phyloP scores from a whole-genome alignment of 2,113 vertebrate species.

The Heliornis fulica region DNA sequence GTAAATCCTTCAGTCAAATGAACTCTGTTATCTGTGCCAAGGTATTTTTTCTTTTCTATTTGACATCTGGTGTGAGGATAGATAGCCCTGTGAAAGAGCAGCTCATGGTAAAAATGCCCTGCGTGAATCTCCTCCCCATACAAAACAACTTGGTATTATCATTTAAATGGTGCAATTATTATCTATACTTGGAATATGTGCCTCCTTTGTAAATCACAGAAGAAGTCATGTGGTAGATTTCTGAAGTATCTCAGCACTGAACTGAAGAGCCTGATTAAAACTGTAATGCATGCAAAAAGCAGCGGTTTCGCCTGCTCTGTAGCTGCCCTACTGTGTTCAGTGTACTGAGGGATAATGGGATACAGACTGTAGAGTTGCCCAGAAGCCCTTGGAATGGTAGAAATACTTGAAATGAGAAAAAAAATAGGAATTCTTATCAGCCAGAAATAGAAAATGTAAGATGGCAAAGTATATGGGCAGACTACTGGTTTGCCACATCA shows the following conservation, averaged over 20 bases:
- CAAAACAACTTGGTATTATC: conserved; percentile 63
- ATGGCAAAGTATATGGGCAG: neutral
- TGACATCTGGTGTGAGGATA: conserved; percentile 55
- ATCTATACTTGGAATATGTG: conserved; percentile 11
- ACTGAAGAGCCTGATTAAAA: conserved; percentile 31
- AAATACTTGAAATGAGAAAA: neutral
- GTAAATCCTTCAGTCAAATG: conserved; percentile 64
- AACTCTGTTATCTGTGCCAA: conserved; percentile 33
- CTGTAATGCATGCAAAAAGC: neutral
- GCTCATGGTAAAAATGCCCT: neutral
- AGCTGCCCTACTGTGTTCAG: neutral
- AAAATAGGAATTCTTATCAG: neutral
- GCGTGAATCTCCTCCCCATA: neutral
- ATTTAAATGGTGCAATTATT: conserved; percentile 61
- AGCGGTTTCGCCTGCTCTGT: neutral
- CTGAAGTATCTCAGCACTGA: conserved; percentile 8
- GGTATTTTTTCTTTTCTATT: conserved; percentile 11
- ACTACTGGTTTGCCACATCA: neutral
- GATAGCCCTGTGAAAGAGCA: neutral
- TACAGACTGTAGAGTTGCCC: neutral
- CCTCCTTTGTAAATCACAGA: conserved; percentile 24
- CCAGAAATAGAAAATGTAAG: neutral
- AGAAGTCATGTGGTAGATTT: conserved; percentile 48
- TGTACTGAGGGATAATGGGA: neutral
- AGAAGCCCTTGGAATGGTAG: neutral